Evolutionary conservation across 2,797 vertebrate species (phyloP), one percentile per base, ranked within the genome.

Genomic region (Lagodon rhomboides): DNA sequence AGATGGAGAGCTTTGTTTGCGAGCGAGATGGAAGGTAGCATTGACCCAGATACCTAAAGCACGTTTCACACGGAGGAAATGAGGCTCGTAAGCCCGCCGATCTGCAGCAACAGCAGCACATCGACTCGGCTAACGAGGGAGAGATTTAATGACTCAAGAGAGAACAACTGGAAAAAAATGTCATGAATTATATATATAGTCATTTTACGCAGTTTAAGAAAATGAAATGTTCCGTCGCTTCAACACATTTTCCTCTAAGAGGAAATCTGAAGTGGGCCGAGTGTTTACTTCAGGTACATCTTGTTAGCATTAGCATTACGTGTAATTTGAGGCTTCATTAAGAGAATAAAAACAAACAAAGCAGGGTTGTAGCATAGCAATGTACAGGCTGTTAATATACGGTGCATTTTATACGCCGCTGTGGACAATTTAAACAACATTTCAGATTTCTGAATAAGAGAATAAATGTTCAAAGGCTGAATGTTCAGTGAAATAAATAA

Each of bases 41-140:
- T 18, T 83, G 88, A 90, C 88, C 84, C 72, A 84, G 85, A 89
- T 87, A 75, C 82, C 73, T 12, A 82, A 79, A 85, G 61, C 74
- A 23, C 41, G 74, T 83, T 74, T 82, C 84, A 79, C 65, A 74
- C 62, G 58, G 76, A 79, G 63, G 73, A 80, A 83, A 68, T 58
- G 86, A 85, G 58, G 23, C 78, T 83, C 68, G 60, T 54, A 23
- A 71, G 53, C 53, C 20, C 66, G 23, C 38, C 12, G 59, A 85
- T 25, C 17, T 79, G 60, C 68, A 64, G 80, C 55, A 69, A 7
- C 44, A 56, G 34, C 60, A 61, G 70, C 74, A 34, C 68, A 47
- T 72, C 60, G 41, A 64, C 82, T 83, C 25, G 44, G 64, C 78
- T 68, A 71, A 71, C 46, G 3, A 18, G 62, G 38, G 38, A 63